Percentiles rank a stretch among this genome's conserved stretches.
These are phyloP conservation scores for Amphimallon solstitiale DNA, from an alignment of 2,888 invertebrate genomes.

Conservation along the genomic window DNA sequence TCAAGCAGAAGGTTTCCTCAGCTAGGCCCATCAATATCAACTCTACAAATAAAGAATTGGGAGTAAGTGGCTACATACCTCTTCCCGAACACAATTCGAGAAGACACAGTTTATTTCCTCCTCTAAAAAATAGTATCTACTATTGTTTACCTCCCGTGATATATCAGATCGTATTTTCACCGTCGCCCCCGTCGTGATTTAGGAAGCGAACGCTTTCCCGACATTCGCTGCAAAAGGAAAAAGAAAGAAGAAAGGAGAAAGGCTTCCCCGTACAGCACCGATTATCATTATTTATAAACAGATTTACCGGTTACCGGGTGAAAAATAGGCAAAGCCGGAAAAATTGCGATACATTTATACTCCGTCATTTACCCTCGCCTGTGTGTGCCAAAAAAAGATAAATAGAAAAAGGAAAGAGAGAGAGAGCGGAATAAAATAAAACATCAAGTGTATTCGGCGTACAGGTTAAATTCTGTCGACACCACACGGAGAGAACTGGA, in stretches of 20 bases:
- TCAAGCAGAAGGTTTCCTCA: no score
- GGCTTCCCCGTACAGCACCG: constrained; percentile 15
- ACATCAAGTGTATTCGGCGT: constrained; percentile 16
- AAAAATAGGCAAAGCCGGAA: constrained; percentile 29
- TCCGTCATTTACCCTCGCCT: constrained; percentile 6
- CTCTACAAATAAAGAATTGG: no score
- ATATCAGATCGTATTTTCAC: no score
- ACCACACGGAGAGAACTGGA: constrained; percentile 8
- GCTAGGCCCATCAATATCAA: no score
- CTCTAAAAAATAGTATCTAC: no score
- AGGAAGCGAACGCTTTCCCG: no score
- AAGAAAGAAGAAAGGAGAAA: constrained; percentile 5
- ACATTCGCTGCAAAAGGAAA: not conserved
- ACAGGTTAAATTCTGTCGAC: constrained; percentile 17
- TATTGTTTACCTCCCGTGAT: no score
- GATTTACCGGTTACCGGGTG: constrained; percentile 15
- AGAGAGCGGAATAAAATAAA: not conserved
- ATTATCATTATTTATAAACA: constrained; percentile 34
- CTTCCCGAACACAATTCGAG: no score
- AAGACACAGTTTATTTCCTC: no score
- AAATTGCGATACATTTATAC: constrained; percentile 35
- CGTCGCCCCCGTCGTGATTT: no score
- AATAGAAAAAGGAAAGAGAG: constrained; percentile 4
- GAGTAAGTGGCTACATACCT: no score
- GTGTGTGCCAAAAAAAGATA: not conserved